Evolutionary conservation across 2,888 invertebrate genomes (phyloP), one percentile per base, ranked within the genome.

Genomic region (Achlya flavicornis): DNA sequence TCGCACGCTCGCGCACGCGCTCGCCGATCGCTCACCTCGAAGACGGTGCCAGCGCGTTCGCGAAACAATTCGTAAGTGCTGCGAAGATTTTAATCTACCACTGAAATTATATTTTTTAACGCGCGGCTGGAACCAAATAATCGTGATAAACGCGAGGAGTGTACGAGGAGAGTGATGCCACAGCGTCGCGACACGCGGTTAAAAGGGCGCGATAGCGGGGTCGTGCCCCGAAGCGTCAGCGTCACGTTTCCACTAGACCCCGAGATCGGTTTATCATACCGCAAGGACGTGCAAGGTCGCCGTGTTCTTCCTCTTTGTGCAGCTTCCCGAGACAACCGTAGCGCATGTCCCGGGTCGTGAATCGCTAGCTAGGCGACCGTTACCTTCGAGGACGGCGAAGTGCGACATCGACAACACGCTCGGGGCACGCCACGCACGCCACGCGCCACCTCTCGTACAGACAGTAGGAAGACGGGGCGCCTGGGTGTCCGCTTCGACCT

Each of bases 211-310:
- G 90, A 86, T 87, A 88, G 81, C 80, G 87, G 89, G 90, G 91
- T 88, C 88, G 78, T 84, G 88, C 78, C 88, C 85, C 81, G 75
- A 70, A 63, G 77, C 79, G 72, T 67, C 83, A 63, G 77, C 79
- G 72, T 67, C 83, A 81, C 86, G 85, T 82, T 83, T 85, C 87
- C 86, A 84, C 84, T 79, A 82, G 85, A 84, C 81, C 81, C 79
- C 77, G 77, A 71, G 63, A 75, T 68, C 72, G 74, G 74, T 77
- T 83, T 88, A 88, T 87, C 90, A 74, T 74, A 59, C 63, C 77
- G 71, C 90, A 89, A 92, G 92, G 92, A 89, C 92, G 88, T 73
- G 66, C 84, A 92, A 92, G 90, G 92, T 91, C 90, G 86, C 62
- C 70, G 68, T 64, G 74, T 75, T 80, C 84, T 81, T 80, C 83